These are phyloP conservation scores for Pomatorhinus ruficollis DNA, from an alignment of 2,113 vertebrate species.

Conservation along the genomic window DNA sequence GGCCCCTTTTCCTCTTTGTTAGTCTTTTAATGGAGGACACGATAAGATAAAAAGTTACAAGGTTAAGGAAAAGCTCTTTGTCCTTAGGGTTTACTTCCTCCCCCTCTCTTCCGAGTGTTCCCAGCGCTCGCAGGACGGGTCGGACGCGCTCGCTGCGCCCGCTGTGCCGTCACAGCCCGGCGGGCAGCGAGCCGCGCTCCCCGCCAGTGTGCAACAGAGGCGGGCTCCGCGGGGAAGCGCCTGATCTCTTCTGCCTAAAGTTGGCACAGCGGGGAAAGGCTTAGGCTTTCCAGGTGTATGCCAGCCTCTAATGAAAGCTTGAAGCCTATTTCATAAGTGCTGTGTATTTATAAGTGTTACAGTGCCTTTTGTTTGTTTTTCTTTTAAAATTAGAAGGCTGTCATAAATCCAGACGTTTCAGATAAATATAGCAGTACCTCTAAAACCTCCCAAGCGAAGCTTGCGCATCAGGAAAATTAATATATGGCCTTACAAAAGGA, in stretches of 20 bases:
- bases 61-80: neutral
- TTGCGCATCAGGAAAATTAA: neutral
- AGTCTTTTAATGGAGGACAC: neutral
- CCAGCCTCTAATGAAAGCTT: neutral
- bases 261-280: fast-evolving
- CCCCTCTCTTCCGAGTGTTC: fast-evolving
- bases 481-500: neutral
- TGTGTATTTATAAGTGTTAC: neutral
- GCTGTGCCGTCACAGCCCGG: fast-evolving
- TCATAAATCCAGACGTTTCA: neutral
- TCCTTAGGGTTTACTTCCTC: neutral
- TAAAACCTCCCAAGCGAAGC: neutral
- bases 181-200: neutral
- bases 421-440: neutral
- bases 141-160: neutral
- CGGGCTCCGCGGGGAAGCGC: neutral
- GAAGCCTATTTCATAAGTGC: neutral
- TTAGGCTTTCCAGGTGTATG: no score
- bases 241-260: fast-evolving
- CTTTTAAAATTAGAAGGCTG: neutral
- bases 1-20: no score
- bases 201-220: fast-evolving
- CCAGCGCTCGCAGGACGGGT: neutral
- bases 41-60: neutral
- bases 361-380: no score